Evolutionary conservation across 2,113 vertebrate genomes (phyloP).

Genomic region (Tiliqua scincoides): DNA sequence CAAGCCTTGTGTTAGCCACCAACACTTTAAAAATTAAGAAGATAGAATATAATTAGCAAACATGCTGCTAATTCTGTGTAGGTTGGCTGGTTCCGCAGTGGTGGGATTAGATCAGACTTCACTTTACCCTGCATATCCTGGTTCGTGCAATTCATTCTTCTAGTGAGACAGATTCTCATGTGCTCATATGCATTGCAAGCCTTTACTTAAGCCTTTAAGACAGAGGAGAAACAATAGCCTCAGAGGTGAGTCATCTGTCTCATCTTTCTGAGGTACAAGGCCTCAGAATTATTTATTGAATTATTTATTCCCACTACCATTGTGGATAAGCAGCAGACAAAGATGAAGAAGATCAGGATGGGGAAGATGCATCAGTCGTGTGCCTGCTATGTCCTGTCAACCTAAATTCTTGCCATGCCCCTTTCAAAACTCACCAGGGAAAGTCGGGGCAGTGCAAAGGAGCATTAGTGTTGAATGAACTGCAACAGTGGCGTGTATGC

Average conservation of each 20-base stretch:
- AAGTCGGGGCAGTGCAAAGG: not conserved
- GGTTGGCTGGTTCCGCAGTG: not conserved
- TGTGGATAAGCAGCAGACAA: not conserved
- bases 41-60: slow-evolving; percentile 1
- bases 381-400: not conserved
- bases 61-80: not conserved
- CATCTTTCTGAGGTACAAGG: slow-evolving; percentile 10
- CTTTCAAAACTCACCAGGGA: slow-evolving; percentile 1
- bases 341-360: accelerated
- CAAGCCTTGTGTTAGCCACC: not conserved
- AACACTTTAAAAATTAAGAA: not conserved
- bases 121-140: not conserved
- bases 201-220: slow-evolving; percentile 43
- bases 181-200: not conserved
- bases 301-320: not conserved
- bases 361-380: not conserved
- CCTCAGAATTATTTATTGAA: slow-evolving; percentile 49
- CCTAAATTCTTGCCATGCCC: not conserved
- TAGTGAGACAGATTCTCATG: not conserved
- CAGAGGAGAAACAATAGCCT: slow-evolving; percentile 29
- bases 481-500: not conserved
- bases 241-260: slow-evolving; percentile 7
- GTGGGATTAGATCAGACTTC: slow-evolving; percentile 19
- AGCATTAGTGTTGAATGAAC: not conserved
- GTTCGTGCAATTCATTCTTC: not conserved